Percentiles rank a stretch among this genome's conserved stretches.
phyloP scores from a whole-genome alignment of 2,113 vertebrate genomes.

The Sinocyclocheilus grahami region DNA sequence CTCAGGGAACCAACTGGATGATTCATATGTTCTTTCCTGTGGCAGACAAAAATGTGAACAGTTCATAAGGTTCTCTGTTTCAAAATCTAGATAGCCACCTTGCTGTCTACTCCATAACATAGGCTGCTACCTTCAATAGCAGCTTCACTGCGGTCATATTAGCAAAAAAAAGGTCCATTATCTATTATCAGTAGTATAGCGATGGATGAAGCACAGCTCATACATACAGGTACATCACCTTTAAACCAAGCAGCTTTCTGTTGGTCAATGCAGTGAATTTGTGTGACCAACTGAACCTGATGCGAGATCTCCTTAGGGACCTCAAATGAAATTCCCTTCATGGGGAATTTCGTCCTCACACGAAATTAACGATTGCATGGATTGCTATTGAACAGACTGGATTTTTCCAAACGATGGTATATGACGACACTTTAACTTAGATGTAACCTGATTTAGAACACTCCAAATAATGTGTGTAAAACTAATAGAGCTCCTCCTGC shows the following conservation, averaged over 20 bases:
- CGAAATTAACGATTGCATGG: no score
- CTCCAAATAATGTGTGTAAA: no score
- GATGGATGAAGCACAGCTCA: not conserved
- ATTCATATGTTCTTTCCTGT: not conserved
- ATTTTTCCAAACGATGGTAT: no score
- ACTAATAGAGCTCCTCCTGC: no score
- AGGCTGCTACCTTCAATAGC: not conserved
- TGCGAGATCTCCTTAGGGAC: no score
- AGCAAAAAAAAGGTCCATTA: no score
- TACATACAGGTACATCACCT: not conserved
- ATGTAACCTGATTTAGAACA: no score
- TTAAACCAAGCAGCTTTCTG: not conserved
- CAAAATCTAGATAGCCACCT: not conserved
- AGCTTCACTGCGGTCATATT: not conserved
- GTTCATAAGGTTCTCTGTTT: no score
- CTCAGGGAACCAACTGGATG: not conserved
- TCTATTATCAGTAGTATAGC: not conserved
- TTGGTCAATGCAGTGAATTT: not conserved
- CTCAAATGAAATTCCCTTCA: no score
- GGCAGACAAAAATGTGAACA: no score
- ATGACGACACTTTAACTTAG: no score
- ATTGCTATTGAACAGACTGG: no score
- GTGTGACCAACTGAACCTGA: not conserved
- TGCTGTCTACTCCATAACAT: not conserved
- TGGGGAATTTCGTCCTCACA: not conserved